These are phyloP conservation scores for Noctua pronuba DNA, from an alignment of 2,888 invertebrate genomes.

Conservation along the genomic window DNA sequence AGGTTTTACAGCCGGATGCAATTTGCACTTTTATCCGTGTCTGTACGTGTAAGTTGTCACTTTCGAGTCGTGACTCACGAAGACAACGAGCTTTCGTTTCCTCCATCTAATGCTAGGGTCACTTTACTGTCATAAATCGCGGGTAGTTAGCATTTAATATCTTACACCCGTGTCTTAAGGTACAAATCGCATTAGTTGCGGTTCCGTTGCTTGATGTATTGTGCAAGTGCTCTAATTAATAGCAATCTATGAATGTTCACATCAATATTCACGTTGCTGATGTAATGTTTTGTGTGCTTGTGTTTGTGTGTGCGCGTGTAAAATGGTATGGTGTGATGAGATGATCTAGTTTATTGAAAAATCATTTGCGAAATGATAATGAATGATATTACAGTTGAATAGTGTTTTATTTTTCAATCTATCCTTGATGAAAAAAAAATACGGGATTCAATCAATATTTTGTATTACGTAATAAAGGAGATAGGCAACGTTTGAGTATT, in stretches of 20 bases:
- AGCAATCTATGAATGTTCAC: slow-evolving; percentile 45
- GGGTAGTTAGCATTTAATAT: slow-evolving; percentile 74
- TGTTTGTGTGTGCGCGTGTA: slow-evolving; percentile 29
- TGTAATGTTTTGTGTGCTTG: slow-evolving; percentile 36
- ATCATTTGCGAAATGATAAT: slow-evolving; percentile 15
- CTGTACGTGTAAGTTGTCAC: slow-evolving; percentile 82
- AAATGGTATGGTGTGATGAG: slow-evolving; percentile 5
- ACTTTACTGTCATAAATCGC: slow-evolving; percentile 76
- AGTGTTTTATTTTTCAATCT: slow-evolving; percentile 7
- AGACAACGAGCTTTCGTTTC: slow-evolving; percentile 79
- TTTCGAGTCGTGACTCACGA: slow-evolving; percentile 86
- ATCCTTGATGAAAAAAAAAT: neutral
- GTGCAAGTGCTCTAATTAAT: slow-evolving; percentile 61
- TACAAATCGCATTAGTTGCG: slow-evolving; percentile 47
- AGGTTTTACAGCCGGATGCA: slow-evolving; percentile 69
- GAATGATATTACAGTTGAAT: slow-evolving; percentile 9
- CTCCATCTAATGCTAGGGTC: slow-evolving; percentile 72
- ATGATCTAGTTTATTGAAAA: slow-evolving; percentile 38
- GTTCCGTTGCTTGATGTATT: slow-evolving; percentile 49
- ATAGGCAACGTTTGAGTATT: neutral
- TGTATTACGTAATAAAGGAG: neutral
- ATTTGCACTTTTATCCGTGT: slow-evolving; percentile 70
- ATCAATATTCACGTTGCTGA: slow-evolving; percentile 52
- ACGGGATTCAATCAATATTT: neutral
- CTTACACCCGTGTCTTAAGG: slow-evolving; percentile 65